A percentile compares a stretch with the other conserved stretches of the same genome.
phyloP scores from a whole-genome alignment of 2,113 vertebrate genomes.

The Cryptoleucopteryx plumbea region DNA sequence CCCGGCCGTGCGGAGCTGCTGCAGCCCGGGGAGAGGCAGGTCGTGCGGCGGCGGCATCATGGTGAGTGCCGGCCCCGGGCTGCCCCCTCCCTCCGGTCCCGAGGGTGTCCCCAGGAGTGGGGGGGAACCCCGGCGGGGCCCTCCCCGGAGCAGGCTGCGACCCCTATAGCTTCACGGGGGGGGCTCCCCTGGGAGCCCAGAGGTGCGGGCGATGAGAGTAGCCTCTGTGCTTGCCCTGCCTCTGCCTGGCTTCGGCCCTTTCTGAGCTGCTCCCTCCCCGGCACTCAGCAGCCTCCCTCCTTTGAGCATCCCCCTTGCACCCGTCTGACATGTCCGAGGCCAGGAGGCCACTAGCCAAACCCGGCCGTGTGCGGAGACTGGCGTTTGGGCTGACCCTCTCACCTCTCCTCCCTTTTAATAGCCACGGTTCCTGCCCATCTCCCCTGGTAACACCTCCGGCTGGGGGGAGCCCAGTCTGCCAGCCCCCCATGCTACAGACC shows the following conservation, averaged over 20 bases:
- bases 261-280: slow-evolving; percentile 74
- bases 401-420: neutral
- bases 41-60: no score
- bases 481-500: neutral
- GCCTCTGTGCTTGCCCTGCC: neutral
- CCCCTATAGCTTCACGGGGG: neutral
- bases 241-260: slow-evolving; percentile 79
- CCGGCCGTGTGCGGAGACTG: no score
- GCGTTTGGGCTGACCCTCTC: neutral
- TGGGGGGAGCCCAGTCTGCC: neutral
- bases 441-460: neutral
- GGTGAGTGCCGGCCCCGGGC: slow-evolving; percentile 24
- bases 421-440: neutral
- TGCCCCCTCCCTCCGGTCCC: neutral
- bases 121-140: no score
- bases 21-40: no score
- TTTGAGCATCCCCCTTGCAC: neutral
- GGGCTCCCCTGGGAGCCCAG: neutral
- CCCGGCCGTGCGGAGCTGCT: no score
- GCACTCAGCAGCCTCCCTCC: slow-evolving; percentile 62
- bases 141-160: neutral
- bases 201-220: neutral
- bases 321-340: neutral
- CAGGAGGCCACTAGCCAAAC: neutral
- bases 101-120: neutral